These are phyloP conservation scores for Cybosia mesomella DNA, from an alignment of 2,888 invertebrate species.

Conservation along the genomic window DNA sequence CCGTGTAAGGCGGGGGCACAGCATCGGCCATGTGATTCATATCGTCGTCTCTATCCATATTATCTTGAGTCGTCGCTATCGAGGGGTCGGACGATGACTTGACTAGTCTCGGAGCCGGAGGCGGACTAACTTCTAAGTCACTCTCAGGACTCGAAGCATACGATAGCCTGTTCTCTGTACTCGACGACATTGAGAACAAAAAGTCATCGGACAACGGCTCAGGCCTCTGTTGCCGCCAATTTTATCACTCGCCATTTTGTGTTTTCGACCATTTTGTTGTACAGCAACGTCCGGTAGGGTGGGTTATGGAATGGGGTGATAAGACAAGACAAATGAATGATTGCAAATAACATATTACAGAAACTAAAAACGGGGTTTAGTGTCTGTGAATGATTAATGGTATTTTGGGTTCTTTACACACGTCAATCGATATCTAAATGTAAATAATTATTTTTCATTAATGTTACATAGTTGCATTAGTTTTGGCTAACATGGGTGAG, in stretches of 20 bases:
- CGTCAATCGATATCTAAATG: slow-evolving; percentile 70
- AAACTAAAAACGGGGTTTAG: slow-evolving; percentile 77
- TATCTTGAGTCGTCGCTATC: slow-evolving; percentile 96
- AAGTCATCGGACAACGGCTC: slow-evolving; percentile 99
- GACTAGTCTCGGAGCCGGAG: slow-evolving; percentile 92
- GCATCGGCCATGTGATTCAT: slow-evolving; percentile 87
- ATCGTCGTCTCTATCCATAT: slow-evolving; percentile 89
- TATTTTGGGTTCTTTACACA: slow-evolving; percentile 64
- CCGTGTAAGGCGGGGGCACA: slow-evolving; percentile 95
- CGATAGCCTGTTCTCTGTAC: slow-evolving; percentile 92
- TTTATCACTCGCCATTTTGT: slow-evolving; percentile 63
- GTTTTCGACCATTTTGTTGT: slow-evolving; percentile 59
- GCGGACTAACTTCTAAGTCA: slow-evolving; percentile 93
- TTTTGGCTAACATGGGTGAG: not conserved
- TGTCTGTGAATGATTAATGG: slow-evolving; percentile 81
- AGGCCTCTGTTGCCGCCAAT: slow-evolving; percentile 91
- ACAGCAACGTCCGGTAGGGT: slow-evolving; percentile 76
- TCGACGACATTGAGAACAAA: slow-evolving; percentile 98
- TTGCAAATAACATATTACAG: slow-evolving; percentile 77
- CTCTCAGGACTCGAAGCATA: slow-evolving; percentile 98
- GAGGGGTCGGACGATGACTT: slow-evolving; percentile 98
- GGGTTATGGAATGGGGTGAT: slow-evolving; percentile 86
- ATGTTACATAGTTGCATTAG: not conserved
- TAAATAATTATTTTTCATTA: not conserved
- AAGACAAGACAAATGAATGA: slow-evolving; percentile 87